Evolutionary conservation across 2,797 vertebrate genomes (phyloP).

Genomic region (Botia almorhae): DNA sequence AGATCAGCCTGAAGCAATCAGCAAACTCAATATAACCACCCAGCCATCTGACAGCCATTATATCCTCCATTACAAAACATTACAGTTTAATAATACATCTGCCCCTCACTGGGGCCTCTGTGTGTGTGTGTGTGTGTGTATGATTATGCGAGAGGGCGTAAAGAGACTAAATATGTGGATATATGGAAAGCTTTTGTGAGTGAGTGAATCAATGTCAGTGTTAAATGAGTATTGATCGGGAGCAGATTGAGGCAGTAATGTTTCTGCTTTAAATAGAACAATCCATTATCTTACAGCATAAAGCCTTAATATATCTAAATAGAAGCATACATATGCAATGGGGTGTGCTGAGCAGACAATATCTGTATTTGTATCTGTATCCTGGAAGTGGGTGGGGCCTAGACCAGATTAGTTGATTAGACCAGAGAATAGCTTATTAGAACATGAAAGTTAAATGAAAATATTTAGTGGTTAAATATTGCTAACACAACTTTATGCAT

Average conservation of each 20-base stretch:
- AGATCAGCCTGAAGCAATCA: constrained; percentile 65
- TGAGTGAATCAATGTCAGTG: constrained; percentile 25
- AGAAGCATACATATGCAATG: not conserved
- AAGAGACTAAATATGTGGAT: constrained; percentile 25
- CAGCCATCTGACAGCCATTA: constrained; percentile 66
- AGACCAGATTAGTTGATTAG: no score
- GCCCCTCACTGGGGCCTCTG: constrained; percentile 36
- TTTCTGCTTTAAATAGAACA: not conserved
- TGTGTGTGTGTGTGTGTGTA: constrained; percentile 5
- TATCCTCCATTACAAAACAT: constrained; percentile 68
- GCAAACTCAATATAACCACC: constrained; percentile 69
- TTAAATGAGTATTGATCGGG: constrained; percentile 36
- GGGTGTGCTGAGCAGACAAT: no score
- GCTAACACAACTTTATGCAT: no score
- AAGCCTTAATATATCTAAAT: constrained; percentile 12
- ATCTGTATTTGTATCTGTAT: no score
- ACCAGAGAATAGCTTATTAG: no score
- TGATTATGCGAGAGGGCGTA: not conserved
- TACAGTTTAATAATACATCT: constrained; percentile 64
- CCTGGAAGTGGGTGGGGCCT: no score
- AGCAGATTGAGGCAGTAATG: not conserved
- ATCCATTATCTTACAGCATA: not conserved
- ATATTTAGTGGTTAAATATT: no score
- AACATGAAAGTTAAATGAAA: no score
- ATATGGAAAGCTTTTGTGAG: constrained; percentile 24